A percentile compares a stretch with the other conserved stretches of the same genome.
These are phyloP conservation scores for Hydrotaea cyrtoneurina DNA, from an alignment of 2,888 invertebrate species.

Conservation along the genomic window DNA sequence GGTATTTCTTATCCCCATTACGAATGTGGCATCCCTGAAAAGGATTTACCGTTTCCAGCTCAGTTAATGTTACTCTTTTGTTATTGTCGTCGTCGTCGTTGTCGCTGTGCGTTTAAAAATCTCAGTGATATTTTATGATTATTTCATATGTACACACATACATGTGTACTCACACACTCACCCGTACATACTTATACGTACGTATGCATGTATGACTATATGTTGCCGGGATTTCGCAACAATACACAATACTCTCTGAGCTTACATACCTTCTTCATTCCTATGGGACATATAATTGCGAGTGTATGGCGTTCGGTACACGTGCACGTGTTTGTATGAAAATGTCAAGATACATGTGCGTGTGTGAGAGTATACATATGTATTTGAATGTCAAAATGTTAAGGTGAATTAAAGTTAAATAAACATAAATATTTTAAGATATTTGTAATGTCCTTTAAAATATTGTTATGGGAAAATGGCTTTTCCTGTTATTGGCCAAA, in stretches of 20 bases:
- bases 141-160: constrained; percentile 18
- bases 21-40: background rate
- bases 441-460: constrained; percentile 37
- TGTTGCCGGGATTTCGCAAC: background rate
- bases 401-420: constrained; percentile 51
- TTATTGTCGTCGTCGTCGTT: constrained; percentile 8
- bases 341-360: background rate
- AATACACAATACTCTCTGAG: background rate
- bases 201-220: constrained; percentile 5
- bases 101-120: constrained; percentile 18
- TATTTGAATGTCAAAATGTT: constrained; percentile 43
- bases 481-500: background rate
- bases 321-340: background rate
- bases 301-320: background rate
- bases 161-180: background rate
- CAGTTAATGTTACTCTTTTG: constrained; percentile 17
- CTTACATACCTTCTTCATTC: constrained; percentile 10
- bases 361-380: background rate
- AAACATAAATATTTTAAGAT: constrained; percentile 60
- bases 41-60: constrained; percentile 15
- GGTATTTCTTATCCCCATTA: too few species aligned
- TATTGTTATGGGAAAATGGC: constrained; percentile 24
- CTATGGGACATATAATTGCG: constrained; percentile 49
- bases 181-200: background rate
- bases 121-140: constrained; percentile 33